phyloP scores from a whole-genome alignment of 1,140 invertebrate genomes.

The Heterodera schachtii region DNA sequence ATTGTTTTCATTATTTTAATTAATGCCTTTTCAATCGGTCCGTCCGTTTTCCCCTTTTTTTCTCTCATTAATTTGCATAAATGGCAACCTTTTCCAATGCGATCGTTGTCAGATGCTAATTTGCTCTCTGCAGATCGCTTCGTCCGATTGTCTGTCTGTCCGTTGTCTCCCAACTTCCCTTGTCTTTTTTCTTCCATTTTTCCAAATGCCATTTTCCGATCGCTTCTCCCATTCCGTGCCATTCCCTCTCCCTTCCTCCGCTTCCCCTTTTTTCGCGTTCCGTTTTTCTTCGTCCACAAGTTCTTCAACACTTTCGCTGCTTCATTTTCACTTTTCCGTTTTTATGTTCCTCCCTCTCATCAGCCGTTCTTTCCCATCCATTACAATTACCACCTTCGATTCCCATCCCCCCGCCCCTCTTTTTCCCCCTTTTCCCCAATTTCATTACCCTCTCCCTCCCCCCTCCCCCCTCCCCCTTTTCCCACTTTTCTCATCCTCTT shows the following conservation, averaged over 20 bases:
- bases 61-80: conserved; percentile 7
- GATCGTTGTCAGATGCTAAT: conserved; percentile 10
- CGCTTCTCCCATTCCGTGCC: not conserved
- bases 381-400: not conserved
- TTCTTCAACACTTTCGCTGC: not conserved
- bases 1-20: not conserved
- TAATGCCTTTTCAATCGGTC: not conserved
- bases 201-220: not conserved
- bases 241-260: not conserved
- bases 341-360: not conserved
- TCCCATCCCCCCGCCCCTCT: conserved; percentile 4
- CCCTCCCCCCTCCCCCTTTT: not conserved
- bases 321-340: not conserved
- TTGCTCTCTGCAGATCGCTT: not conserved
- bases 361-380: conserved; percentile 3
- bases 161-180: not conserved
- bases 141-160: not conserved
- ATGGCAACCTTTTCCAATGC: not conserved
- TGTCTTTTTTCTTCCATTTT: not conserved
- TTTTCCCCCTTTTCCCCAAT: not conserved
- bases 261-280: not conserved
- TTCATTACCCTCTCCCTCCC: conserved; percentile 1
- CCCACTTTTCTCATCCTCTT: not conserved
- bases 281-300: not conserved
- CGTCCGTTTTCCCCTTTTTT: too few species aligned